Conservation (phyloP, 1,140 invertebrate species). For the Drosophila dunni region DNA sequence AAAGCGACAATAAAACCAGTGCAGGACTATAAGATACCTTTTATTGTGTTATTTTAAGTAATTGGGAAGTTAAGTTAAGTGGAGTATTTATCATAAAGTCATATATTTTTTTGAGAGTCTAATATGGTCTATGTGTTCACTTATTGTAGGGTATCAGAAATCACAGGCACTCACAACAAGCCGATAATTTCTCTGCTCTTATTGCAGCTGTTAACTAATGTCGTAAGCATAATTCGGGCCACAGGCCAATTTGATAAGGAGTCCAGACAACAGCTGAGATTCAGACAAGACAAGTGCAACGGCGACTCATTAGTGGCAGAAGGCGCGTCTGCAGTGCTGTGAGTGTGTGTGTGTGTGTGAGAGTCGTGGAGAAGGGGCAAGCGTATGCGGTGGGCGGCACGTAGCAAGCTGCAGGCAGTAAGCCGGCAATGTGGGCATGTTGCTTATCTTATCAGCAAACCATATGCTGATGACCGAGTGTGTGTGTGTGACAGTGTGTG, state of each 20-base stretch:
- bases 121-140: not conserved
- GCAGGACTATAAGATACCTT: slow-evolving; percentile 9
- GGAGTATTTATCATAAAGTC: too few relatives aligned
- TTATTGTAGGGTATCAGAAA: not conserved
- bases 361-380: slow-evolving; percentile 3
- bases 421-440: slow-evolving; percentile 19
- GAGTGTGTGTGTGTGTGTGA: slow-evolving; percentile 24
- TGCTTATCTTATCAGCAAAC: slow-evolving; percentile 30
- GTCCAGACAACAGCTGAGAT: slow-evolving; percentile 31
- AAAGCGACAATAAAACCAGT: not conserved
- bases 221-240: slow-evolving; percentile 30
- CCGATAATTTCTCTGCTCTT: slow-evolving; percentile 18
- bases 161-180: not conserved
- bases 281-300: too few relatives aligned
- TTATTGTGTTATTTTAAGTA: not conserved
- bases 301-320: not conserved
- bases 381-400: slow-evolving; percentile 66
- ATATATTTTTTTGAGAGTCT: not conserved
- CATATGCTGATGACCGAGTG: slow-evolving; percentile 17
- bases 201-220: not conserved
- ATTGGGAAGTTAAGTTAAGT: not conserved
- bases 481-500: slow-evolving; percentile 7
- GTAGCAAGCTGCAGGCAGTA: slow-evolving; percentile 50
- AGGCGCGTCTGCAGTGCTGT: not conserved
- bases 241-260: slow-evolving; percentile 35